Evolutionary conservation across 2,113 vertebrate species (phyloP).

Genomic region (Jacana jacana): DNA sequence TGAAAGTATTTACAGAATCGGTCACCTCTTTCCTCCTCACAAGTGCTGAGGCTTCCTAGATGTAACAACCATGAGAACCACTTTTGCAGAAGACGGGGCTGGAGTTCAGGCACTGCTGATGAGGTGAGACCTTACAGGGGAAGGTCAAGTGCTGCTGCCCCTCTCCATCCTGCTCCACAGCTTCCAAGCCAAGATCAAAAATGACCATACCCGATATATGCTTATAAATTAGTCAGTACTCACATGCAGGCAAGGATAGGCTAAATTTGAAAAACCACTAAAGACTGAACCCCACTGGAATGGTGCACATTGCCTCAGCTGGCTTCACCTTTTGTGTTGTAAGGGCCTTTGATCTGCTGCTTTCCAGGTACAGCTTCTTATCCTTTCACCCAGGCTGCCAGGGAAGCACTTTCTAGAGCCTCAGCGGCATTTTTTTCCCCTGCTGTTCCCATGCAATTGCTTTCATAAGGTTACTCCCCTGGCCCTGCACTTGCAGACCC

Average conservation of each 20-base stretch:
- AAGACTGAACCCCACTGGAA: fast-evolving
- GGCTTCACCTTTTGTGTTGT: background rate
- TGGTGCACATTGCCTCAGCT: background rate
- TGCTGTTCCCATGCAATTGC: background rate
- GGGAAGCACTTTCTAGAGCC: background rate
- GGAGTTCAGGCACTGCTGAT: background rate
- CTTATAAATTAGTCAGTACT: background rate
- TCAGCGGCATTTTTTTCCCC: background rate
- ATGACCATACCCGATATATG: background rate
- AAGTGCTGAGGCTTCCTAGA: background rate
- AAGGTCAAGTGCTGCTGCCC: background rate
- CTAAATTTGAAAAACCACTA: background rate
- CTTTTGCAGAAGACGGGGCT: background rate
- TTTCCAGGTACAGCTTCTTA: background rate
- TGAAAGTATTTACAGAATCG: background rate
- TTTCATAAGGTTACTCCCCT: fast-evolving
- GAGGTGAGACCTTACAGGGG: background rate
- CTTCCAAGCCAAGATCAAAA: background rate
- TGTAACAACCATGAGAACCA: background rate
- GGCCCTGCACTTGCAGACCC: background rate
- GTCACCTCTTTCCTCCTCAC: background rate
- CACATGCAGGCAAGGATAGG: background rate
- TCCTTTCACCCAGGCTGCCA: background rate
- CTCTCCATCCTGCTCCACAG: background rate
- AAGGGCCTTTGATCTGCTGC: background rate